These are phyloP conservation scores for Aldrovandia affinis DNA, from an alignment of 2,797 vertebrate genomes.

Conservation along the genomic window DNA sequence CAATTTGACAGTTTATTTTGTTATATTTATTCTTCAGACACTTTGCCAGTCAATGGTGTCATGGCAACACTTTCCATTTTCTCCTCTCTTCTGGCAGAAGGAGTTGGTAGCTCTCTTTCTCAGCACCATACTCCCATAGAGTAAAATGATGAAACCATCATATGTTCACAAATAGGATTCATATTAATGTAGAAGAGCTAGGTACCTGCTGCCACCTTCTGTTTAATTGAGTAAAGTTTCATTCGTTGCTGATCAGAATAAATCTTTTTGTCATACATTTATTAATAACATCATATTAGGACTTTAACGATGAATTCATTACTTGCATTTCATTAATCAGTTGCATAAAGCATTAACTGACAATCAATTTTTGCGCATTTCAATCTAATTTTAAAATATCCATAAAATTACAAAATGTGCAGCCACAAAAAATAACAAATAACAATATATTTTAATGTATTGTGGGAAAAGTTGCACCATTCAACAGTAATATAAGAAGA, in stretches of 20 bases:
- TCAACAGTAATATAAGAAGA: too few species aligned
- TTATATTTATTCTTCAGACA: not conserved
- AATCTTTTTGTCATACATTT: not conserved
- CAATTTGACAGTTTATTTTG: not conserved
- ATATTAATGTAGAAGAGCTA: not conserved
- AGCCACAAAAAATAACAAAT: too few species aligned
- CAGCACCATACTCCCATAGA: not conserved
- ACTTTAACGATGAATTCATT: not conserved
- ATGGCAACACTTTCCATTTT: not conserved
- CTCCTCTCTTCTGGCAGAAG: not conserved
- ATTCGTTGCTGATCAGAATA: not conserved
- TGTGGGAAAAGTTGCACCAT: too few species aligned
- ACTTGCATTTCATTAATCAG: too few species aligned
- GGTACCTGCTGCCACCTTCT: conserved; percentile 4
- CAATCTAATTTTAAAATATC: too few species aligned
- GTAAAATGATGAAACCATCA: not conserved
- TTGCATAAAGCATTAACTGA: too few species aligned
- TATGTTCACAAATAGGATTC: not conserved
- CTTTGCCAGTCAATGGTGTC: not conserved
- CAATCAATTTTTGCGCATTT: too few species aligned
- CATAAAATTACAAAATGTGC: too few species aligned
- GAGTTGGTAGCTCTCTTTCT: not conserved
- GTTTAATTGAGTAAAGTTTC: not conserved
- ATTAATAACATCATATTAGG: not conserved
- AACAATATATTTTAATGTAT: too few species aligned